A percentile compares a stretch with the other conserved stretches of the same genome.
These are phyloP conservation scores for Danio choprae DNA, from an alignment of 2,797 vertebrate species.

Conservation along the genomic window DNA sequence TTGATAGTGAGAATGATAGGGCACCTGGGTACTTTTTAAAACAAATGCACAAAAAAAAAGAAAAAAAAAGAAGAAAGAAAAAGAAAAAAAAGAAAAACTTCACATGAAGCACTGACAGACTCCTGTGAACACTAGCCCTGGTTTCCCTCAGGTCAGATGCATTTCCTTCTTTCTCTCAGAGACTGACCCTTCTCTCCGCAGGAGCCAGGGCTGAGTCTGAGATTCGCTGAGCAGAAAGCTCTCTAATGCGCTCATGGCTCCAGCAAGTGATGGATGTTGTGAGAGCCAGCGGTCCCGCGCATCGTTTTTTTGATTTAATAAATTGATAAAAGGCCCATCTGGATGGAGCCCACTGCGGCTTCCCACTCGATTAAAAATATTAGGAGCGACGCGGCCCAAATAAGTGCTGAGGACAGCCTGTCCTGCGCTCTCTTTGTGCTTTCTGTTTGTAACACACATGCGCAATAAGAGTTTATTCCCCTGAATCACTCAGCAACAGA, in stretches of 20 bases:
- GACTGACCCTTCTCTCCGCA: neutral
- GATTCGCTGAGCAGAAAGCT: conserved; percentile 50
- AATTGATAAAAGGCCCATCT: conserved; percentile 50
- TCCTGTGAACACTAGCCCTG: neutral
- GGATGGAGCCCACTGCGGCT: conserved; percentile 40
- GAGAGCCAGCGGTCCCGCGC: neutral
- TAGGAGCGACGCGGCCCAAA: conserved; percentile 43
- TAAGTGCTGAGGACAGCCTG: conserved; percentile 57
- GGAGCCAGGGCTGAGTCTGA: conserved; percentile 11
- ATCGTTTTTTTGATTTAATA: conserved; percentile 47
- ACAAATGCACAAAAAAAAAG: neutral
- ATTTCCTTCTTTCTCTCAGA: neutral
- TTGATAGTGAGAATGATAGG: too few relatives aligned
- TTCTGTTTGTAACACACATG: conserved; percentile 2
- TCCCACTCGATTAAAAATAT: conserved; percentile 57
- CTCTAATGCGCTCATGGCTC: conserved; percentile 2
- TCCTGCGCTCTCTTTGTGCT: conserved; percentile 33
- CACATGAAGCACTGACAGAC: neutral
- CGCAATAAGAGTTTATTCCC: conserved; percentile 3
- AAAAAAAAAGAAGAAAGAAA: too few relatives aligned
- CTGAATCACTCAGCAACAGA: conserved; percentile 16
- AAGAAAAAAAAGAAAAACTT: too few relatives aligned
- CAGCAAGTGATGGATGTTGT: conserved; percentile 48
- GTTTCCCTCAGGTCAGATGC: neutral
- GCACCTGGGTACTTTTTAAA: neutral